These are phyloP conservation scores for Aplysia californica DNA, from an alignment of 1,140 invertebrate genomes.

Conservation along the genomic window DNA sequence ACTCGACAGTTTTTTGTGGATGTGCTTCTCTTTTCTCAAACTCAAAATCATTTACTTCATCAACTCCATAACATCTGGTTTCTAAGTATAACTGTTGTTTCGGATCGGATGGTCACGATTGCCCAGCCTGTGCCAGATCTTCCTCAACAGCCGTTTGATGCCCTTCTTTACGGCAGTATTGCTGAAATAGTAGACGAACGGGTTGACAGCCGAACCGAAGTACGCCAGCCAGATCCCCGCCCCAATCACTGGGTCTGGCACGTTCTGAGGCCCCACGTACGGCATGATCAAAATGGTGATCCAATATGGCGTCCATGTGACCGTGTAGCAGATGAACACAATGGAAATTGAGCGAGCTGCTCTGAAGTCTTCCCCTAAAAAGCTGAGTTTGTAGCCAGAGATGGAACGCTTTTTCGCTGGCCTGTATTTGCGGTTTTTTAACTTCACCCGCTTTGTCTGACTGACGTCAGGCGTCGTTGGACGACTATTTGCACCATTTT, in stretches of 20 bases:
- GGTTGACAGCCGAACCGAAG: constrained; percentile 6
- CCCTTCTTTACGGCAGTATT: constrained; percentile 17
- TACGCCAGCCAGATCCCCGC: constrained; percentile 2
- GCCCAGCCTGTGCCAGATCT: background rate
- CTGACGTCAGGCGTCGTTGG: too few relatives aligned
- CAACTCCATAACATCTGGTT: too few relatives aligned
- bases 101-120: background rate
- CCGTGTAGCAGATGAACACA: background rate
- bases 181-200: constrained; percentile 22
- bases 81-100: too few relatives aligned
- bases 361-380: constrained; percentile 11
- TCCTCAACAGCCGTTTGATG: constrained; percentile 1
- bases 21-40: too few relatives aligned
- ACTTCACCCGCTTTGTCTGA: too few relatives aligned
- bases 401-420: background rate
- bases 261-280: background rate
- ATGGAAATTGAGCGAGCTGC: background rate
- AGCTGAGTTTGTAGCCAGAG: background rate
- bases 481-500: too few relatives aligned
- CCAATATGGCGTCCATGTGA: constrained; percentile 19
- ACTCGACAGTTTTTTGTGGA: too few relatives aligned
- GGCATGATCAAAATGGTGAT: constrained; percentile 7
- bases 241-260: background rate
- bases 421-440: too few relatives aligned
- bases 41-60: too few relatives aligned